These are phyloP conservation scores for Plagodis dolabraria DNA, from an alignment of 2,888 invertebrate species.

Conservation along the genomic window DNA sequence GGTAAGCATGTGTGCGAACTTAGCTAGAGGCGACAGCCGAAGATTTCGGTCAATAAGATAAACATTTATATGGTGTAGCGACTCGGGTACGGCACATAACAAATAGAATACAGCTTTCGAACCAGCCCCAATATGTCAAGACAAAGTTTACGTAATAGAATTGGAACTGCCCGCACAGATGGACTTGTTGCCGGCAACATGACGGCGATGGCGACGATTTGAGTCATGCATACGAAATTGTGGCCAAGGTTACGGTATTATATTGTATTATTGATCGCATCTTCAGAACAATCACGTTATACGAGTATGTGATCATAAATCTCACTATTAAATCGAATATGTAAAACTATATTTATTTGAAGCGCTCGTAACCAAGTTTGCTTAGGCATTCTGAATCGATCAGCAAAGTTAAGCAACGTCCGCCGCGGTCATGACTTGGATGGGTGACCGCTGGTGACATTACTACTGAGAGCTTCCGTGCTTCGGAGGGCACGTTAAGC, in stretches of 20 bases:
- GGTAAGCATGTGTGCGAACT: slow-evolving; percentile 19
- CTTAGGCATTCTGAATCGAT: too few species aligned
- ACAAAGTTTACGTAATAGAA: slow-evolving; percentile 44
- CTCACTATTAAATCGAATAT: too few species aligned
- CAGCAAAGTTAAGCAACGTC: too few species aligned
- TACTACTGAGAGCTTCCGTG: too few species aligned
- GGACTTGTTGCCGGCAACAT: slow-evolving; percentile 15
- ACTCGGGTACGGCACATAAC: slow-evolving; percentile 39
- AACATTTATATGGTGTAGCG: slow-evolving; percentile 42
- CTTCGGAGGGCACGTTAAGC: too few species aligned
- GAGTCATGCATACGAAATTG: slow-evolving; percentile 23
- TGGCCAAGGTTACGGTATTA: slow-evolving; percentile 5
- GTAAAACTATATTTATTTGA: too few species aligned
- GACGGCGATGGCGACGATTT: neutral
- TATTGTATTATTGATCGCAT: neutral
- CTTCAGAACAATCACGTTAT: neutral
- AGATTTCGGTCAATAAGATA: slow-evolving; percentile 44
- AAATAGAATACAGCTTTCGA: slow-evolving; percentile 49
- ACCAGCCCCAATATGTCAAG: slow-evolving; percentile 51
- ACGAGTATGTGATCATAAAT: too few species aligned
- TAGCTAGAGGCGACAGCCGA: slow-evolving; percentile 31
- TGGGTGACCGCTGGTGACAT: too few species aligned
- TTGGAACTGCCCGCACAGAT: slow-evolving; percentile 36
- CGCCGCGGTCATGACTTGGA: too few species aligned
- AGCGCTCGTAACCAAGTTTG: too few species aligned